These are phyloP conservation scores for Xenus cinereus DNA, from an alignment of 2,113 vertebrate species.

Conservation along the genomic window DNA sequence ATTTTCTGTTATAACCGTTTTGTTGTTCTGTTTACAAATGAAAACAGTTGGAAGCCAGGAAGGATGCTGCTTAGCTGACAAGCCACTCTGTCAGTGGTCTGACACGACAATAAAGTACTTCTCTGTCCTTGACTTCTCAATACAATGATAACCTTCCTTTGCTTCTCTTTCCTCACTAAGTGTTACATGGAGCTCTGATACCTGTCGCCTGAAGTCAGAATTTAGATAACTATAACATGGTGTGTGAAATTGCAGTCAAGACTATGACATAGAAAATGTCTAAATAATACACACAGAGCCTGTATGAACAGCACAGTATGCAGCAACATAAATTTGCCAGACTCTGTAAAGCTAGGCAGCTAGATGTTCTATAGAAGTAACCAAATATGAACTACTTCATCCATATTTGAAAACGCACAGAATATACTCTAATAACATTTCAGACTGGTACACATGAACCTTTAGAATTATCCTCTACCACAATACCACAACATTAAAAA, in stretches of 20 bases:
- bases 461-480: not conserved
- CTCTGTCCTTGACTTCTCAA: conserved; percentile 1
- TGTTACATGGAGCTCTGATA: not conserved
- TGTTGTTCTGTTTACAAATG: conserved; percentile 1
- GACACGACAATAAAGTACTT: not conserved
- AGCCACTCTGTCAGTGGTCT: not conserved
- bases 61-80: not conserved
- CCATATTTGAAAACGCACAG: not conserved
- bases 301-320: not conserved
- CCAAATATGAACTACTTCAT: not conserved
- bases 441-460: not conserved
- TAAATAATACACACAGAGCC: not conserved
- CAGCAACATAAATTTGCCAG: not conserved
- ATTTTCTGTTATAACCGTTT: not conserved
- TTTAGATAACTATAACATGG: not conserved
- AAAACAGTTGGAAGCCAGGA: not conserved
- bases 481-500: not conserved
- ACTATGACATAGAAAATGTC: not conserved
- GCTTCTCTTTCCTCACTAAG: not conserved
- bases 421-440: not conserved
- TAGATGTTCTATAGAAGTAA: not conserved
- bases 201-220: not conserved
- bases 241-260: not conserved
- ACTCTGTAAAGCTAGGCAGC: not conserved
- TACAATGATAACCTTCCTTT: not conserved